These are phyloP conservation scores for Athalia cordata DNA, from an alignment of 2,888 invertebrate species.

Conservation along the genomic window DNA sequence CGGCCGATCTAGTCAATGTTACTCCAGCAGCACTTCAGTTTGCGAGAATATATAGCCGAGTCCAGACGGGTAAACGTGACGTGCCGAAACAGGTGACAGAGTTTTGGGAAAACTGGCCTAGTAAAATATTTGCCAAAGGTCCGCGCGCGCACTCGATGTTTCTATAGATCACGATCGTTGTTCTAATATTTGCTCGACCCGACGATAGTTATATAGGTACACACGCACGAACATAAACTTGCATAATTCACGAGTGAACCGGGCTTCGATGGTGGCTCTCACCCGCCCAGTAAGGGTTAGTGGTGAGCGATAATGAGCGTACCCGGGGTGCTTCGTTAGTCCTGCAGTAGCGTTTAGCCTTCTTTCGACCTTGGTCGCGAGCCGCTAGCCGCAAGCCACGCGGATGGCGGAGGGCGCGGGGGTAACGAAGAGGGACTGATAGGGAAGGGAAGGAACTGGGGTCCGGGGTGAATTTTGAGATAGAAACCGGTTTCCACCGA, in stretches of 20 bases:
- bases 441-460: constrained; percentile 21
- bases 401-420: constrained; percentile 26
- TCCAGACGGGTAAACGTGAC: background rate
- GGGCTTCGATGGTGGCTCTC: constrained; percentile 10
- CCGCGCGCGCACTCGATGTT: constrained; percentile 21
- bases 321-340: constrained; percentile 41
- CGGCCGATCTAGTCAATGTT: background rate
- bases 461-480: constrained; percentile 34
- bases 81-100: constrained; percentile 6
- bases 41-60: background rate
- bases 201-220: constrained; percentile 16
- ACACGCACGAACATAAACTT: constrained; percentile 29
- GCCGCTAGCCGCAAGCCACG: constrained; percentile 4
- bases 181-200: constrained; percentile 24
- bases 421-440: constrained; percentile 15
- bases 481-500: constrained; percentile 35
- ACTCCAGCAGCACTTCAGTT: background rate
- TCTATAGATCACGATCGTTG: constrained; percentile 34
- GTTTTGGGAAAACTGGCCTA: constrained; percentile 29
- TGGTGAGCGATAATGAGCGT: constrained; percentile 41
- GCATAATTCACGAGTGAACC: constrained; percentile 34
- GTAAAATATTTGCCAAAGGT: constrained; percentile 28
- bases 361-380: constrained; percentile 28
- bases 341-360: constrained; percentile 33
- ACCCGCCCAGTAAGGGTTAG: constrained; percentile 7